Conservation (phyloP, 37 sponge, comb jelly and placozoan genomes). For the Spongilla lacustris region DNA sequence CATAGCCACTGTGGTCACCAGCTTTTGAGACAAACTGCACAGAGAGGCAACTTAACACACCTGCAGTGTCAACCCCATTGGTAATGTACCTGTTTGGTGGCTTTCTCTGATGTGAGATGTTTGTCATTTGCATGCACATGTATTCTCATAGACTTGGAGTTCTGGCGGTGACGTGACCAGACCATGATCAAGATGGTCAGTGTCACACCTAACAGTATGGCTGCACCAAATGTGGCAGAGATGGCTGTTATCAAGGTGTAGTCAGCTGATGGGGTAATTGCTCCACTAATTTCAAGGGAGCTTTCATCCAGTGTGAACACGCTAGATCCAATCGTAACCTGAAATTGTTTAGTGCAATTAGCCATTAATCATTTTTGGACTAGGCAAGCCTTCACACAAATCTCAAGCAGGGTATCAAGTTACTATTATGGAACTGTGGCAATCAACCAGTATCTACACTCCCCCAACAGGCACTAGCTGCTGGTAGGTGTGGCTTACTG, state of each 20-base stretch:
- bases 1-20: neutral
- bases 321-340: neutral
- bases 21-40: neutral
- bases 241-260: neutral
- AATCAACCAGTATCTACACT: too few relatives aligned
- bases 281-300: neutral
- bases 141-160: neutral
- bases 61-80: neutral
- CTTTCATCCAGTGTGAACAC: neutral
- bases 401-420: too few relatives aligned
- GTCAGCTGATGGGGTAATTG: neutral
- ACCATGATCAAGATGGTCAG: neutral
- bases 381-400: neutral
- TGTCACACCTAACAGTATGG: neutral
- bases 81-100: neutral
- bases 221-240: neutral
- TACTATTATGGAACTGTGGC: too few relatives aligned
- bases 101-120: neutral
- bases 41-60: neutral
- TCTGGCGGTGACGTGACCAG: neutral
- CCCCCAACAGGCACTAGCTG: neutral
- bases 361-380: neutral
- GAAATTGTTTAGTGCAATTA: neutral
- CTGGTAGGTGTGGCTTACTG: neutral
- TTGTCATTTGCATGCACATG: neutral